These are phyloP conservation scores for Mesocricetus auratus DNA, from an alignment of 2,113 vertebrate genomes.

Conservation along the genomic window DNA sequence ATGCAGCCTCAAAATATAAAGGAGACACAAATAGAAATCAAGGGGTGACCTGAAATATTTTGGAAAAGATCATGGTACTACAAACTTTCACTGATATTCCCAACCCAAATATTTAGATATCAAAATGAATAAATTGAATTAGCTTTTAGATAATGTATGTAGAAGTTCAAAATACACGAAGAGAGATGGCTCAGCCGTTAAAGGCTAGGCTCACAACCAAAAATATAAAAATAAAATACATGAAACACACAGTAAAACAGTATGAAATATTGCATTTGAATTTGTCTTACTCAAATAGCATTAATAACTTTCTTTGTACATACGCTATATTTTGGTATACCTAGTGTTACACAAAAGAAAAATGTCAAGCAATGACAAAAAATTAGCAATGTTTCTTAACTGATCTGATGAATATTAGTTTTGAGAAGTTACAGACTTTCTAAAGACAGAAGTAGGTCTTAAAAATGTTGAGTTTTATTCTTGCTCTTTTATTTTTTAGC, in stretches of 20 bases:
- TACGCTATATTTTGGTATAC: background rate
- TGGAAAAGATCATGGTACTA: background rate
- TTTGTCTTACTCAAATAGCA: background rate
- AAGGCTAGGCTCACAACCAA: too few species aligned
- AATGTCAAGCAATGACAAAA: constrained; percentile 16
- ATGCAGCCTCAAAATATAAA: constrained; percentile 2
- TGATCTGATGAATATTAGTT: constrained; percentile 25
- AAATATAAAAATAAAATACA: too few species aligned
- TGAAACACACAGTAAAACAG: background rate
- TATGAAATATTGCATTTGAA: background rate
- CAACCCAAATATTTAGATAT: constrained; percentile 43
- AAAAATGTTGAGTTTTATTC: background rate
- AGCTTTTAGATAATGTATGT: background rate
- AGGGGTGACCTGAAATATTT: background rate
- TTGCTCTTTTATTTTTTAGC: constrained; percentile 68
- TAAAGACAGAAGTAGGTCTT: background rate
- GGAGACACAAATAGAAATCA: background rate
- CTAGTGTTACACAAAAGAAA: background rate
- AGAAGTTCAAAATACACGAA: background rate
- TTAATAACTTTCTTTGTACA: background rate
- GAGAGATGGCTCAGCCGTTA: too few species aligned
- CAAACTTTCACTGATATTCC: background rate
- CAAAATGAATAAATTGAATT: background rate
- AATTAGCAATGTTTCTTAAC: constrained; percentile 21
- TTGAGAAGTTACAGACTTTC: constrained; percentile 15